phyloP scores from a whole-genome alignment of 2,888 invertebrate species.

The Acanthosepion pharaonis region DNA sequence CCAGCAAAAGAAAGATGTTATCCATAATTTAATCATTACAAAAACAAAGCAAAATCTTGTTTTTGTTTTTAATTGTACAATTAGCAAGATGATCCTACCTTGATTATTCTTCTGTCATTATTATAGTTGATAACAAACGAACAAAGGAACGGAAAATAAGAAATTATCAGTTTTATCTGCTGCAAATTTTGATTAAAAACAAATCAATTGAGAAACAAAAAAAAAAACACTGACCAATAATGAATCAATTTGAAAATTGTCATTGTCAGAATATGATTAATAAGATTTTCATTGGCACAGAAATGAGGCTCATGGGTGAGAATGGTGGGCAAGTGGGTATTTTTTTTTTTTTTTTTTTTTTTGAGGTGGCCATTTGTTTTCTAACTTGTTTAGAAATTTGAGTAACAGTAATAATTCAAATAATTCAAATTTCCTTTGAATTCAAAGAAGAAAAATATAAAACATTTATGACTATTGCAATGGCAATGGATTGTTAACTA shows the following conservation, averaged over 20 bases:
- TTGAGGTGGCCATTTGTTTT: neutral
- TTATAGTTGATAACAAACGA: neutral
- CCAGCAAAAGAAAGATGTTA: too few relatives aligned
- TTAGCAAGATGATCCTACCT: neutral
- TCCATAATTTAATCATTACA: too few relatives aligned
- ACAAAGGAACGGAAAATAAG: neutral
- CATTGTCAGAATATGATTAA: neutral
- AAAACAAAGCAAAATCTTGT: neutral
- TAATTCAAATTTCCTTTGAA: neutral
- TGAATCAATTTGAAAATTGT: constrained; percentile 2
- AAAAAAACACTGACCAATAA: neutral
- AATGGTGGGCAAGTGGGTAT: neutral
- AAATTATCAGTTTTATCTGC: neutral
- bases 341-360: too few relatives aligned
- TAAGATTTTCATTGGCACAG: neutral
- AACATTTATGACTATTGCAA: neutral
- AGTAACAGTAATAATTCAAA: neutral
- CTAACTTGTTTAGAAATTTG: neutral
- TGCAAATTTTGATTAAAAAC: neutral
- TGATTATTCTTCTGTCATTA: neutral
- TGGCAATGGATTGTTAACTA: neutral
- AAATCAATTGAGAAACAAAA: neutral
- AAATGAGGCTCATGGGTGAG: neutral
- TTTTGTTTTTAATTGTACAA: neutral
- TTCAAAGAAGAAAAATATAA: neutral